Conservation (phyloP, 2,797 vertebrate species). For the Chelon auratus region DNA sequence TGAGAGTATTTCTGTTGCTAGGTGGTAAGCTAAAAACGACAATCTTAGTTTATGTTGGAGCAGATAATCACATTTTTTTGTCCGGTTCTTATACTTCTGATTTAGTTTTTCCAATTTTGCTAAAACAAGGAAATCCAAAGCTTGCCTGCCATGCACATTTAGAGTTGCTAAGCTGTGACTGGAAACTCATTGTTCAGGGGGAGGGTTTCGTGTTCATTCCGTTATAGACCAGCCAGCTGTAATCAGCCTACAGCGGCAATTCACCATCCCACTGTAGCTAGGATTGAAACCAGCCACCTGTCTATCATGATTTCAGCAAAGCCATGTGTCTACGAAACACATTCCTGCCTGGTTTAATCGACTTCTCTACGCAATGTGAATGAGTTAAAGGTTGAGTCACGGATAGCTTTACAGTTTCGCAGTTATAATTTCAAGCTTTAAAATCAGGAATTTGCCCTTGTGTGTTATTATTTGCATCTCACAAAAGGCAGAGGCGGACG, state of each 20-base stretch:
- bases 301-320: constrained; percentile 37
- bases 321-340: constrained; percentile 45
- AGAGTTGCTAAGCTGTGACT: neutral
- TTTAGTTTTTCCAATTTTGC: neutral
- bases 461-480: constrained; percentile 56
- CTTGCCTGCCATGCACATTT: neutral
- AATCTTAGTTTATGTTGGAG: neutral
- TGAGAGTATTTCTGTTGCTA: neutral
- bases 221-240: constrained; percentile 7
- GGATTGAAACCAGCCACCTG: constrained; percentile 23
- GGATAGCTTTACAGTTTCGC: too few relatives aligned
- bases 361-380: constrained; percentile 11
- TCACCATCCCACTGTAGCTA: constrained; percentile 18
- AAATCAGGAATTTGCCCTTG: constrained; percentile 21
- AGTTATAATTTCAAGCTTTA: constrained; percentile 13
- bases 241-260: constrained; percentile 15
- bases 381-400: constrained; percentile 38
- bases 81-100: neutral
- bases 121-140: neutral
- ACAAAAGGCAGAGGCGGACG: constrained; percentile 40
- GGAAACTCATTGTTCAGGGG: neutral
- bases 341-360: constrained; percentile 39
- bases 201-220: neutral
- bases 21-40: neutral
- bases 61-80: neutral